Evolutionary conservation across 1,140 invertebrate species (phyloP), one percentile per base, ranked within the genome.

Genomic region (Papilio aristodemus): DNA sequence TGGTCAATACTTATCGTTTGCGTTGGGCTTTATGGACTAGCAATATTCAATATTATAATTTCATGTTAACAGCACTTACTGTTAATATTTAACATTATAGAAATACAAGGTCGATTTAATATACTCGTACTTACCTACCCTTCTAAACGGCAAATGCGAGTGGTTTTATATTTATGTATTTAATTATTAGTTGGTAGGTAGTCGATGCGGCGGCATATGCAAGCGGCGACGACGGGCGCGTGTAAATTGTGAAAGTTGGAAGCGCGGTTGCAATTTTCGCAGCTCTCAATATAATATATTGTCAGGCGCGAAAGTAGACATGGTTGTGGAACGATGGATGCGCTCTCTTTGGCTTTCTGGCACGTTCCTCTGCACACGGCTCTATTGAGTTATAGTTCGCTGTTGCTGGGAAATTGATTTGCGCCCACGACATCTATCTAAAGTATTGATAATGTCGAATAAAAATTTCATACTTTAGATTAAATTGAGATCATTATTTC

Each of bases 181-280:
- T 64, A 43, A 64, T 62, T 62, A 37, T 39, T 62, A 19, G 32
- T 38, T 43, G 14, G 22, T 25, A 19, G 27, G 46, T 41, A 36
- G 19, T 70, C 46, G 68, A 22, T 14, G 43, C 54, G 37, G 38
- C 67, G 73, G 72, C 77, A 79, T 79, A 77, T 77, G 75, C 73
- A 77, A 68, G 68, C 67, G 66, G 72, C 72, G 58, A 68, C 68
- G 64, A 62, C 74, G 76, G 72, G 71, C 66, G 73, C 71, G 74
- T 81, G 83, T 81, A 84, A 89, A 89, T 87, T 85, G 83, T 80
- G 84, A 83, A 83, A 89, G 83, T 89, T 87, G 75, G 79, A 78
- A 75, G 77, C 68, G 81, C 74, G 76, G 79, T 84, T 83, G 81
- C 84, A 87, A 86, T 89, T 86, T 85, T 81, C 85, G 64, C 77